Evolutionary conservation across 1,140 invertebrate species (phyloP), one percentile per base, ranked within the genome.

Genomic region (Ganaspis sp.): DNA sequence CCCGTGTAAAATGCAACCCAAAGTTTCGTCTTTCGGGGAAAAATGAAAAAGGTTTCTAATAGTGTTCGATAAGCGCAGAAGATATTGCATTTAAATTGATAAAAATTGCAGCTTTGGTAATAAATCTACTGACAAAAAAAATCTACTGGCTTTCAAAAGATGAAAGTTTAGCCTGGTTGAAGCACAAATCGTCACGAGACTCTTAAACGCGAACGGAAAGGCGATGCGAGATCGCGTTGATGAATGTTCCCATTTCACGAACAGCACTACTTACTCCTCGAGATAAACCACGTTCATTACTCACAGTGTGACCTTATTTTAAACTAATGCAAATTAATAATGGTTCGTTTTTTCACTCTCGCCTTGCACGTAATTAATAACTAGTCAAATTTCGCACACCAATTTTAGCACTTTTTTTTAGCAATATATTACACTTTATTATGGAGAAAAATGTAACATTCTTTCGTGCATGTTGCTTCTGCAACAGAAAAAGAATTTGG

Each of bases 211-310:
- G 87, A 89, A 88, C 83, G 86, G 85, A 87, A 87, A 87, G 84
- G 86, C 86, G 86, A 89, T 87, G 87, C 75, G 82, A 88, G 87
- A 90, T 88, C 88, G 87, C 84, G 87, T 86, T 90, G 89, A 90
- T 89, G 88, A 90, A 90, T 90, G 89, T 86, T 85, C 85, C 88
- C 89, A 90, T 90, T 90, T 89, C 89, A 89, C 87, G 89, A 89
- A 89, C 88, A 89, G 85, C 85, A 86, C 88, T 89, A 89, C 88
- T 90, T 90, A 89, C 87, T 90, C 85, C 86, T 84, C 87, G 81
- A 88, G 89, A 90, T 90, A 90, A 90, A 90, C 88, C 87, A 84
- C 88, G 84, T 86, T 90, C 89, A 89, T 90, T 89, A 90, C 88
- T 90, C 89, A 90, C 88, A 86, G 85, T 87, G 84, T 89, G 89